Evolutionary conservation across 2,113 vertebrate species (phyloP), one percentile per base, ranked within the genome.

Genomic region (Burhinus oedicnemus): DNA sequence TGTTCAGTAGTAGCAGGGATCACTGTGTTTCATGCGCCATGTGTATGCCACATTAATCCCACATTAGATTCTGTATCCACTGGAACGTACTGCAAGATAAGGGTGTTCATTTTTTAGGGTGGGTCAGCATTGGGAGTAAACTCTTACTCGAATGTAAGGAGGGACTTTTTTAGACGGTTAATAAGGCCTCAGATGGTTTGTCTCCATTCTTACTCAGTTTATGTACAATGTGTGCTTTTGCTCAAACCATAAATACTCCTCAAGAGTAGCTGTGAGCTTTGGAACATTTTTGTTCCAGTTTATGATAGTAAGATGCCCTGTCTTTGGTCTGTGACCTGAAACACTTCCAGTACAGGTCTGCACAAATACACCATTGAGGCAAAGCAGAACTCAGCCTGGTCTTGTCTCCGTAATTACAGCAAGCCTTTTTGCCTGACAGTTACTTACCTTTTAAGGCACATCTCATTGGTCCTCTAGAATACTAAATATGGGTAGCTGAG

Each of bases 1-100:
- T 0, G 4, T 4, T 42, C 36, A 23, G 32, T 8, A 14, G 8
- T 4, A 16, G 40, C 60, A 54, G 71, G 38, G n/a, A 49, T 38
- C 13, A 1, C 49, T 80, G 83, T 0, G 3, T 45, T 23, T 36
- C 38, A 2, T 0, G 7, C 0, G 1, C 22, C 12, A 4, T 3
- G 1, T 17, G 62, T 71, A 29, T 70, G 25, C 19, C 22, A 8
- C 1, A 0, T 6, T 36, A 9, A 72, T 17, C 22, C 21, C 5
- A 0, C 7, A 25, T 26, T 7, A 32, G 22, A 8, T 9, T 29
- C 44, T 54, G 18, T 30, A 34, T 2, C 45, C 45, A 3, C 18
- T 57, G 49, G 22, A 40, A 19, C 7, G 6, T 9, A 3, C 7
- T 1, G 4, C 64, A 52, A 12, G 32, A 18, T 9, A 11, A 34